Conservation (phyloP, 1,140 invertebrate genomes). For the Theocolax elegans region DNA sequence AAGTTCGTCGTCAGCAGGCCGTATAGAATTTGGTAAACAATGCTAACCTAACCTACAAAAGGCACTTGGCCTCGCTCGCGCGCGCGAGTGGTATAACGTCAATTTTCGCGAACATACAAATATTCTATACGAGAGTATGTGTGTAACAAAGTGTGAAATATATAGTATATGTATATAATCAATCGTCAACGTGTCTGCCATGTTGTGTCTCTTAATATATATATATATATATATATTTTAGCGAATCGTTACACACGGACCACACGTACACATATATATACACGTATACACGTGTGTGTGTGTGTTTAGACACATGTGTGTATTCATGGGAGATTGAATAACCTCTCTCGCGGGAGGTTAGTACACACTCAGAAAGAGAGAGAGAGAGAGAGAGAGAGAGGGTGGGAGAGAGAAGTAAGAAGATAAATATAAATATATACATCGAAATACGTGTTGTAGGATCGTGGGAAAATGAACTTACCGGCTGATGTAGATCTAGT, state of each 20-base stretch:
- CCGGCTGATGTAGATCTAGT: slow-evolving; percentile 52
- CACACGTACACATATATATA: neutral
- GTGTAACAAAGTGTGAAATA: too few species aligned
- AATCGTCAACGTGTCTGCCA: too few species aligned
- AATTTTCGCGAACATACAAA: too few species aligned
- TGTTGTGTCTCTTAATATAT: neutral
- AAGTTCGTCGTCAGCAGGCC: too few species aligned
- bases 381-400: slow-evolving; percentile 41
- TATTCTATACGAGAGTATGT: too few species aligned
- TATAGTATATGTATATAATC: too few species aligned
- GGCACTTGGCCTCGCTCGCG: neutral
- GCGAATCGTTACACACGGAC: too few species aligned
- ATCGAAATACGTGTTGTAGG: too few species aligned
- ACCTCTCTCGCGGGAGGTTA: slow-evolving; percentile 45
- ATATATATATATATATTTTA: neutral
- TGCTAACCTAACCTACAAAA: too few species aligned
- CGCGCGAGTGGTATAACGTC: neutral
- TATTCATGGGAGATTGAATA: neutral
- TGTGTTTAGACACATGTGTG: neutral
- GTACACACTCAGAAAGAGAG: slow-evolving; percentile 49
- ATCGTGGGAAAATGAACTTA: slow-evolving; percentile 61
- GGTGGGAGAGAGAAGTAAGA: too few species aligned
- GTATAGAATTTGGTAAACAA: too few species aligned
- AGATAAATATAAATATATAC: too few species aligned
- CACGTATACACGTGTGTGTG: neutral